Evolutionary conservation across 1,140 invertebrate species (phyloP).

Genomic region (Euwallacea similis): DNA sequence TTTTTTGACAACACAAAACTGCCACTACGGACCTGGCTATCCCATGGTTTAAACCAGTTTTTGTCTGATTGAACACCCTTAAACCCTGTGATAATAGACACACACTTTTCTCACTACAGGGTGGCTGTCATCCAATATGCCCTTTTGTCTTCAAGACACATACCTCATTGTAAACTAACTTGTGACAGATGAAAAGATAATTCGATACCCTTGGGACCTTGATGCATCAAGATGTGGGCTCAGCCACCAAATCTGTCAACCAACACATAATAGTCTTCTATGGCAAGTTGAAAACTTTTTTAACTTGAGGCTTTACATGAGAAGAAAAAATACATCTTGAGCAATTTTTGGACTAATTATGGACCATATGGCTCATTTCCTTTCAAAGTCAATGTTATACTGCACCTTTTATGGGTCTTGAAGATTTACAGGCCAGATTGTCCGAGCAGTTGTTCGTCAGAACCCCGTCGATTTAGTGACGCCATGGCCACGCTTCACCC

Average conservation of each 20-base stretch:
- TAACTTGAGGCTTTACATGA: no score
- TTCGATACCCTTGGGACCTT: slow-evolving; percentile 2
- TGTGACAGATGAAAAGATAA: slow-evolving; percentile 1
- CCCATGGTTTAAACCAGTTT: no score
- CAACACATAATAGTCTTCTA: no score
- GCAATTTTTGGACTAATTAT: no score
- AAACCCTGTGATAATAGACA: background rate
- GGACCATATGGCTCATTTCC: no score
- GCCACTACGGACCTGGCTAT: no score
- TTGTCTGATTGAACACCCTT: no score
- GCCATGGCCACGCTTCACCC: slow-evolving; percentile 22
- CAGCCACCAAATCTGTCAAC: background rate
- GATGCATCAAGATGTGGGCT: background rate
- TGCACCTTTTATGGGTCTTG: slow-evolving; percentile 1
- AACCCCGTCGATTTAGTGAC: slow-evolving; percentile 30
- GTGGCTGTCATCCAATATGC: slow-evolving; percentile 4
- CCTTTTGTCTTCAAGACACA: background rate
- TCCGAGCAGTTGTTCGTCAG: slow-evolving; percentile 30
- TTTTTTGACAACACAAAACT: no score
- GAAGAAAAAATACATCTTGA: no score
- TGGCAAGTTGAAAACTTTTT: no score
- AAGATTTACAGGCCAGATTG: slow-evolving; percentile 32
- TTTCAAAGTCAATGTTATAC: background rate
- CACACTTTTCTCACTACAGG: background rate
- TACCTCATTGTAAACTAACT: background rate